These are phyloP conservation scores for Zelleria hepariella DNA, from an alignment of 2,888 invertebrate species.

Conservation along the genomic window DNA sequence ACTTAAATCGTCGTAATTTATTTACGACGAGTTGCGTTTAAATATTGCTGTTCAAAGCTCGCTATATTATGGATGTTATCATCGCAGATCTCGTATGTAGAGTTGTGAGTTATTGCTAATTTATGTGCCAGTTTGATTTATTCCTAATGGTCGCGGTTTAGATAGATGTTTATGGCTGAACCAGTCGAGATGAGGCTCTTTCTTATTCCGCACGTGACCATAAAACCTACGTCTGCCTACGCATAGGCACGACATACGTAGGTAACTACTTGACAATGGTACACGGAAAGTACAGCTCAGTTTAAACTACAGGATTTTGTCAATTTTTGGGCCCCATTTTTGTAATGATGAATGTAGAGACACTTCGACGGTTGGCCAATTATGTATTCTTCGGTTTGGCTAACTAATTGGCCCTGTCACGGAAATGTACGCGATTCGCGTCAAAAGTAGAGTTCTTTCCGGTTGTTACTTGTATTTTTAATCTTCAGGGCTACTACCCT, in stretches of 20 bases:
- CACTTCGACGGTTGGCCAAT: no score
- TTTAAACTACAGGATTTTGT: neutral
- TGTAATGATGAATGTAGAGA: no score
- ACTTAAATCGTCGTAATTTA: no score
- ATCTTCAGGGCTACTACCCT: no score
- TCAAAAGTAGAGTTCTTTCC: no score
- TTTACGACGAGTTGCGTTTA: neutral
- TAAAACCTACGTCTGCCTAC: neutral
- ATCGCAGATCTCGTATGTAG: neutral
- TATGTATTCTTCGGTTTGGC: no score
- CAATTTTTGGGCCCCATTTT: no score
- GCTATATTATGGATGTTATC: neutral
- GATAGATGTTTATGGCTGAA: neutral
- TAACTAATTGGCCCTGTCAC: no score
- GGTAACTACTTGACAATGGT: neutral
- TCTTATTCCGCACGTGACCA: neutral
- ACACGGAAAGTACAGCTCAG: neutral
- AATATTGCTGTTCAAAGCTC: neutral
- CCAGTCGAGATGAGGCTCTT: slow-evolving; percentile 6
- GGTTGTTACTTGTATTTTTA: no score
- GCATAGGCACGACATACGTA: neutral
- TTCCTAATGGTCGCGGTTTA: slow-evolving; percentile 15
- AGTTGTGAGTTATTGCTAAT: neutral
- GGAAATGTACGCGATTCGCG: no score
- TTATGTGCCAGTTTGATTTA: slow-evolving; percentile 23